Conservation (phyloP, 2,888 invertebrate species). For the Rhyacophila evoluta region DNA sequence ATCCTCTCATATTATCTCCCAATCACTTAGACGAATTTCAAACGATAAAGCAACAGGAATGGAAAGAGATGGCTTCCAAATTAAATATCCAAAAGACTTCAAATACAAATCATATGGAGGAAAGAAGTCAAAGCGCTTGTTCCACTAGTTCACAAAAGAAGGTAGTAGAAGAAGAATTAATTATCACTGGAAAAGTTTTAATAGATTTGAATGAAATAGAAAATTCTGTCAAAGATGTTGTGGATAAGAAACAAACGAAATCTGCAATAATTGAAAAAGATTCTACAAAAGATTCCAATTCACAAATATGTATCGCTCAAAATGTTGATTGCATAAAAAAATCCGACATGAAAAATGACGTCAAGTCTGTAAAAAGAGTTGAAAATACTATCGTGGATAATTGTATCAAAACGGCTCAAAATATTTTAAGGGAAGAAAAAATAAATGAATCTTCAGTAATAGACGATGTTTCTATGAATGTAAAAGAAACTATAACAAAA, state of each 20-base stretch:
- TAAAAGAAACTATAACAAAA: neutral
- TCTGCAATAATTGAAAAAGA: neutral
- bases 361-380: neutral
- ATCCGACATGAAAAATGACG: neutral
- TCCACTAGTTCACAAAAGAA: neutral
- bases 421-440: neutral
- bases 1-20: conserved; percentile 64
- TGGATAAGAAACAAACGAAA: neutral
- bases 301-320: too few relatives aligned
- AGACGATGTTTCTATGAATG: neutral
- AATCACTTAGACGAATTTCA: conserved; percentile 61
- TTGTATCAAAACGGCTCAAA: too few relatives aligned
- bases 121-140: neutral
- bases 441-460: neutral
- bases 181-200: conserved; percentile 34
- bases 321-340: neutral
- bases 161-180: conserved; percentile 30
- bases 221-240: conserved; percentile 59
- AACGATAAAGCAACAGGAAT: conserved; percentile 51
- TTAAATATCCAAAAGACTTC: neutral
- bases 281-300: neutral
- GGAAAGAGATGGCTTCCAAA: neutral
- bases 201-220: conserved; percentile 61
- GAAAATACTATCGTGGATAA: too few relatives aligned
- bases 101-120: neutral